Evolutionary conservation across 2,113 vertebrate species (phyloP).

Genomic region (Xiphias gladius): DNA sequence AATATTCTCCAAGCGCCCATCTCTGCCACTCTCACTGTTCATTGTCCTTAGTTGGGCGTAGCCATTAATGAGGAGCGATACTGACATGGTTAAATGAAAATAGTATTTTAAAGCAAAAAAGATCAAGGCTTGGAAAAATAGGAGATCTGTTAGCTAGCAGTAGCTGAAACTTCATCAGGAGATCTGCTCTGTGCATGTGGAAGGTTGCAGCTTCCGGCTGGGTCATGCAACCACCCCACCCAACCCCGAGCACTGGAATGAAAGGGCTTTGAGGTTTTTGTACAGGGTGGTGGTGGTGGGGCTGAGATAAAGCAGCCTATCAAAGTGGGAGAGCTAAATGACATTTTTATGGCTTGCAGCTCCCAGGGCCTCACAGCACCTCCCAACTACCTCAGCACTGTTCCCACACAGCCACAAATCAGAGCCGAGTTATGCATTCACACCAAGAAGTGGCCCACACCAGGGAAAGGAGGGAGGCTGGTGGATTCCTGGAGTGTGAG

Average conservation of each 20-base stretch:
- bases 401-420: conserved; percentile 81
- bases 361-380: conserved; percentile 68
- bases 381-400: conserved; percentile 48
- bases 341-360: conserved; percentile 82
- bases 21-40: neutral
- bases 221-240: conserved; percentile 22
- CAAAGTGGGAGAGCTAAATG: conserved; percentile 78
- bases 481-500: conserved; percentile 63
- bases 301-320: conserved; percentile 85
- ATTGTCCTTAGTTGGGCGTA: neutral
- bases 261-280: conserved; percentile 36
- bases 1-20: too few species aligned
- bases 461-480: conserved; percentile 54
- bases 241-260: conserved; percentile 54
- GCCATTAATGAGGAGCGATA: neutral
- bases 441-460: conserved; percentile 75
- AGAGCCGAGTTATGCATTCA: conserved; percentile 79
- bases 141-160: conserved; percentile 61
- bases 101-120: neutral
- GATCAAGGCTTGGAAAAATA: neutral
- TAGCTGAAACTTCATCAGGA: conserved; percentile 78
- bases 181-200: conserved; percentile 65
- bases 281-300: conserved; percentile 57
- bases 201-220: conserved; percentile 64
- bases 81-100: neutral